Base-by-base conservation (phyloP, 2,113 vertebrate species). In the Argyrosomus japonicus region DNA sequence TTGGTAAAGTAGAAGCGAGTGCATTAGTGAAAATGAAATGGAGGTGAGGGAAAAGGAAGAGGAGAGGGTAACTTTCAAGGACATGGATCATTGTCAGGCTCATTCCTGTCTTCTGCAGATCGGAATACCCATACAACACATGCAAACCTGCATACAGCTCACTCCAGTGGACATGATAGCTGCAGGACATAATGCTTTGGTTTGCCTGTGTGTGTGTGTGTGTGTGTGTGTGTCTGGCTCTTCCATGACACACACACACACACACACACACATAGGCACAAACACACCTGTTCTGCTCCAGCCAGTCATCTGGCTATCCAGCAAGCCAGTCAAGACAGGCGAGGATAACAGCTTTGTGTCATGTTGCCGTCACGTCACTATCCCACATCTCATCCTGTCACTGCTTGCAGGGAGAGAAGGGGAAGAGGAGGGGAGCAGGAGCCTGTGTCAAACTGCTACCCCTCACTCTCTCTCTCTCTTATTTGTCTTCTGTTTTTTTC, bases 281-380 rank as follows among this genome's bases (percentile, higher is more conserved):
- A 43, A 77, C 60, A 68, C 80, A 91, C 86, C 89, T 85, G 86
- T 68, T 85, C 79, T 79, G 43, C 64, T 64, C 56, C 51, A 69
- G 45, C 63, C 63, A 83, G 47, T 77, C 78, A 82, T 82, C 75
- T 56, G 64, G 75, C 82, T 68, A 57, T 77, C 80, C 63, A 77
- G 62, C 63, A 57, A 77, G 75, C 63, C 79, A 61, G 83, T n/a
- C 56, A 18, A 4, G 45, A 75, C 77, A 91, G 54, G 27, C 72
- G 64, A 79, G 68, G 85, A 84, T 75, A 88, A 89, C 83, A 80
- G 88, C 84, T 79, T 79, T 75, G 81, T 90, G 82, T 72, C 83
- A 87, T 82, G 80, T 82, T 82, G 73, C 72, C 53, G 18, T 87
- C 82, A 87, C 53, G n/a, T 86, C 63, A 81, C 67, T 61, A 80